These are phyloP conservation scores for Danio albolineatus DNA, from an alignment of 2,797 vertebrate genomes.

Conservation along the genomic window DNA sequence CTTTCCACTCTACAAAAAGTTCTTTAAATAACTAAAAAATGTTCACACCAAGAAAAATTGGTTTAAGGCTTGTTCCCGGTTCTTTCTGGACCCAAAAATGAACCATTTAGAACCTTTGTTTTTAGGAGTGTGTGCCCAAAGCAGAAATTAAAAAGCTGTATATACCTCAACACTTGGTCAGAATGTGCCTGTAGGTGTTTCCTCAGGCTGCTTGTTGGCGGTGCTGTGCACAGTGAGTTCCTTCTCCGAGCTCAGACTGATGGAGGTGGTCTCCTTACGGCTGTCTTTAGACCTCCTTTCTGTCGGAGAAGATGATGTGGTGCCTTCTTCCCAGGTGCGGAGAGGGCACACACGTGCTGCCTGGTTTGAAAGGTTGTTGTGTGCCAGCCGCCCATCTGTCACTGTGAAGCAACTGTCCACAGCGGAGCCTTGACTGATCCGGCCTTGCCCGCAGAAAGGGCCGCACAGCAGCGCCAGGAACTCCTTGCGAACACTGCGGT, in stretches of 20 bases:
- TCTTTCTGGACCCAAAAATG: too few relatives aligned
- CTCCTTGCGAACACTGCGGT: conserved; percentile 88
- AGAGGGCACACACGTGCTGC: conserved; percentile 77
- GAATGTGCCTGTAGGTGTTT: conserved; percentile 9
- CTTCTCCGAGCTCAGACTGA: conserved; percentile 82
- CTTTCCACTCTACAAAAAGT: too few relatives aligned
- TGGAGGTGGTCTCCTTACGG: conserved; percentile 81
- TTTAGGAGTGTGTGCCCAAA: not conserved
- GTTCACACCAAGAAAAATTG: too few relatives aligned
- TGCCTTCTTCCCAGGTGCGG: conserved; percentile 82
- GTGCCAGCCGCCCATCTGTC: conserved; percentile 76
- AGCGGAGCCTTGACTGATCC: conserved; percentile 74
- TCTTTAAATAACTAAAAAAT: too few relatives aligned
- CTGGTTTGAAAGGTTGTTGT: conserved; percentile 73
- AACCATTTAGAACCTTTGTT: too few relatives aligned
- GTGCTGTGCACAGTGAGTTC: conserved; percentile 76
- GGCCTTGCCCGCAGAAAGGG: conserved; percentile 77
- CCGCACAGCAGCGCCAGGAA: conserved; percentile 84
- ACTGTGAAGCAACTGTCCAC: conserved; percentile 83
- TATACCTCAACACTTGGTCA: not conserved
- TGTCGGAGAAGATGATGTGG: conserved; percentile 81
- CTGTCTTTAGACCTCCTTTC: conserved; percentile 82
- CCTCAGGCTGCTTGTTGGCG: conserved; percentile 62
- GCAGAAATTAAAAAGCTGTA: not conserved
- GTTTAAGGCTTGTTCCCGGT: too few relatives aligned